A percentile compares a stretch with the other conserved stretches of the same genome.
Evolutionary conservation across 2,113 vertebrate genomes (phyloP).

Genomic region (Opisthocomus hoazin): DNA sequence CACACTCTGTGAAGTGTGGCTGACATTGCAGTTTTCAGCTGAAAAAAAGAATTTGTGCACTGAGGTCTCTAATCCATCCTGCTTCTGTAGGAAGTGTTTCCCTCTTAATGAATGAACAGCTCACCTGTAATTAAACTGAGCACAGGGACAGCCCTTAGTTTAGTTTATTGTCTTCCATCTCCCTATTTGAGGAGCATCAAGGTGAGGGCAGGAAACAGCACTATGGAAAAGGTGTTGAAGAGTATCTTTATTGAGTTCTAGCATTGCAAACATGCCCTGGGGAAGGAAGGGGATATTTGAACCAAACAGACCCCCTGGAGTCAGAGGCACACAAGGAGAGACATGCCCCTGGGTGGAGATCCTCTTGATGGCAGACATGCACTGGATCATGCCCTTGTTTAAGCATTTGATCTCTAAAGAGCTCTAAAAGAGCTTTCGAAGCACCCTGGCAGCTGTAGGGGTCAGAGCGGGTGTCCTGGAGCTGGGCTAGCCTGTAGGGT

Average conservation of each 20-base stretch:
- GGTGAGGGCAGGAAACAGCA: not conserved
- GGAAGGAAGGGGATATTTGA: not conserved
- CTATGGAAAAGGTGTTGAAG: not conserved
- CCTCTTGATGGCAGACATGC: not conserved
- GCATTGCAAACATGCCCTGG: not conserved
- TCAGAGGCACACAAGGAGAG: not conserved
- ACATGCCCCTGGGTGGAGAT: not conserved
- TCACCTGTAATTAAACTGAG: not conserved
- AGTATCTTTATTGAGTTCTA: not conserved
- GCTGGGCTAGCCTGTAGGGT: not conserved
- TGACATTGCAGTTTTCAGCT: not conserved
- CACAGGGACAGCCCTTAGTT: not conserved
- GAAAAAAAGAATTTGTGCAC: not conserved
- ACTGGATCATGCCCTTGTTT: not conserved
- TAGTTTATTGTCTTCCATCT: not conserved
- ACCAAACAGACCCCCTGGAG: not conserved
- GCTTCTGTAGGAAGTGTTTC: not conserved
- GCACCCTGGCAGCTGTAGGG: not conserved
- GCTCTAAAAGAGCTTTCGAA: not conserved
- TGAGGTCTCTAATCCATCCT: not conserved
- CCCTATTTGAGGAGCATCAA: not conserved
- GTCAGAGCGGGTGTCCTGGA: not conserved
- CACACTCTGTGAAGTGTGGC: not conserved
- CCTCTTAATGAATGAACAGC: not conserved
- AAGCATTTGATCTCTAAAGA: not conserved